phyloP scores from a whole-genome alignment of 2,888 invertebrate genomes.

The Orthosia gothica region DNA sequence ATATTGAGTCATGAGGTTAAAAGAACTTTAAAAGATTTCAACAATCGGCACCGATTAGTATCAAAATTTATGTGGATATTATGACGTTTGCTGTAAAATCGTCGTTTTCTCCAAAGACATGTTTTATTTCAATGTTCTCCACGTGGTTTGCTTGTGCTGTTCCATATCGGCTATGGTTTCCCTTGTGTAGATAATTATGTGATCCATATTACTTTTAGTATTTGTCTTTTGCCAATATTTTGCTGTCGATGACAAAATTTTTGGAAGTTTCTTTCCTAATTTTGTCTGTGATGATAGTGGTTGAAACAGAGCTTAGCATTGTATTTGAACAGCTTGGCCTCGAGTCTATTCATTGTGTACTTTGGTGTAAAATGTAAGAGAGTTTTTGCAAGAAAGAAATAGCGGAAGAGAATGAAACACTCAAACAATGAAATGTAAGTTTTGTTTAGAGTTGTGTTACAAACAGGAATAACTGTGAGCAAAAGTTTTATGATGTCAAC shows the following conservation, averaged over 20 bases:
- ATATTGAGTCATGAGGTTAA: constrained; percentile 38
- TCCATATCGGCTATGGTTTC: not conserved
- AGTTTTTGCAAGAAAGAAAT: constrained; percentile 17
- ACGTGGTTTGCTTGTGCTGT: constrained; percentile 27
- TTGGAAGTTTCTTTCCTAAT: not conserved
- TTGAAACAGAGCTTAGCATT: not conserved
- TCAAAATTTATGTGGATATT: constrained; percentile 17
- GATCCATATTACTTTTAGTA: not conserved
- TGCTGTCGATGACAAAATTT: not conserved
- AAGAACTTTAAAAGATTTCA: constrained; percentile 29
- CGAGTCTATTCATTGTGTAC: constrained; percentile 13
- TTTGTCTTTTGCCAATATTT: not conserved
- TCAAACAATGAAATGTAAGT: constrained; percentile 29
- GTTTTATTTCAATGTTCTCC: constrained; percentile 18
- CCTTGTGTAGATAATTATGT: not conserved
- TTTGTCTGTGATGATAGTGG: not conserved
- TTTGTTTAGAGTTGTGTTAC: constrained; percentile 22
- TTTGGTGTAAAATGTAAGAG: not conserved
- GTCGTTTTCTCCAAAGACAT: not conserved
- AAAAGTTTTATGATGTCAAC: not conserved
- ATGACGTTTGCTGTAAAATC: constrained; percentile 12
- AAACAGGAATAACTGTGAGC: constrained; percentile 9
- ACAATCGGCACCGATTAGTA: constrained; percentile 2
- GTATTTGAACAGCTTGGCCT: constrained; percentile 11
- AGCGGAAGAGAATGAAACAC: constrained; percentile 25